phyloP scores from a whole-genome alignment of 2,113 vertebrate species.

The Callipepla californica region DNA sequence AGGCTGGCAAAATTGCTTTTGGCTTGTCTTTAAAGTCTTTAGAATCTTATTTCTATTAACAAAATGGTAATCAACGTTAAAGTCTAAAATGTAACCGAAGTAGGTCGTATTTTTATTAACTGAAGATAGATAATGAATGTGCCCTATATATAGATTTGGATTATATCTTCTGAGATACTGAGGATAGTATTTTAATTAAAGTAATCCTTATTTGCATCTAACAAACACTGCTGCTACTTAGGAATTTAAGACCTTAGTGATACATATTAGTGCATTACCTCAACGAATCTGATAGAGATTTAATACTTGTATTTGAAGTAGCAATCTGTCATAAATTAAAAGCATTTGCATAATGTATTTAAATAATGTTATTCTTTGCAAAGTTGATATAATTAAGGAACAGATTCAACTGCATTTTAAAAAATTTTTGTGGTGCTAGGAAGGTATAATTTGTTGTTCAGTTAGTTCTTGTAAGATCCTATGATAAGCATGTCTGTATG shows the following conservation, averaged over 20 bases:
- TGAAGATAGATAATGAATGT: slow-evolving; percentile 81
- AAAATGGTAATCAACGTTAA: slow-evolving; percentile 84
- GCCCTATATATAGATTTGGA: slow-evolving; percentile 78
- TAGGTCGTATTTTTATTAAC: slow-evolving; percentile 83
- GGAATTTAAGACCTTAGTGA: slow-evolving; percentile 79
- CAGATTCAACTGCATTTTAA: slow-evolving; percentile 31
- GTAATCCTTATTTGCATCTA: slow-evolving; percentile 83
- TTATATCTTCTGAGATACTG: slow-evolving; percentile 78
- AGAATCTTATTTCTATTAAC: slow-evolving; percentile 82
- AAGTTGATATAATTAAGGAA: slow-evolving; percentile 72
- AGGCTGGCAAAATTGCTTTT: slow-evolving; percentile 81
- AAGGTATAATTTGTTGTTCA: slow-evolving; percentile 66
- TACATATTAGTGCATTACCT: slow-evolving; percentile 76
- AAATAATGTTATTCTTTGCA: slow-evolving; percentile 74
- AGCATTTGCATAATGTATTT: slow-evolving; percentile 78
- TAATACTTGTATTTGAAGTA: slow-evolving; percentile 80
- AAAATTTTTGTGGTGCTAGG: slow-evolving; percentile 43
- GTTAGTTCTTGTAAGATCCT: neutral
- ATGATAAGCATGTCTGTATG: neutral
- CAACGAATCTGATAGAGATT: slow-evolving; percentile 79
- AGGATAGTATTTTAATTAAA: slow-evolving; percentile 83
- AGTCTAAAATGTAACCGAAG: slow-evolving; percentile 79
- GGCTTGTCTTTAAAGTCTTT: slow-evolving; percentile 77
- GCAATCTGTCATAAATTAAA: slow-evolving; percentile 82
- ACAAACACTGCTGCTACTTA: slow-evolving; percentile 76